Evolutionary conservation across 2,113 vertebrate genomes (phyloP).

Genomic region (Cavia aperea): DNA sequence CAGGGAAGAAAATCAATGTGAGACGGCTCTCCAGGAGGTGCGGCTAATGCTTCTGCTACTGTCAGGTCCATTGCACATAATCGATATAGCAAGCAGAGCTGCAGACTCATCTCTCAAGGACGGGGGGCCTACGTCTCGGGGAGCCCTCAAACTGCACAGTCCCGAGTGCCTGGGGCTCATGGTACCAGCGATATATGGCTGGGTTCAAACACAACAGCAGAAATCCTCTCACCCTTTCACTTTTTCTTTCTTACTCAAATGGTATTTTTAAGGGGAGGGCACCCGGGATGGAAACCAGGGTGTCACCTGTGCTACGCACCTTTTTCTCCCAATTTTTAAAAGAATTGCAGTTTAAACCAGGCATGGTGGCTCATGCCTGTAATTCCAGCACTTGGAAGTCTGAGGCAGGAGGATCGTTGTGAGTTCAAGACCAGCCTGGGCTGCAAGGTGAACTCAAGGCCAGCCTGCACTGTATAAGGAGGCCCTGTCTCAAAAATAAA

Average conservation of each 20-base stretch:
- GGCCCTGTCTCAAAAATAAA: too few relatives aligned
- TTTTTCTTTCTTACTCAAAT: neutral
- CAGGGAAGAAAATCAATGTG: slow-evolving; percentile 51
- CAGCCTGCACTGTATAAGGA: too few relatives aligned
- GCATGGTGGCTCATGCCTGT: too few relatives aligned
- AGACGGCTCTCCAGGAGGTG: slow-evolving; percentile 21
- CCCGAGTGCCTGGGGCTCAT: neutral
- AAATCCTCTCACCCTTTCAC: neutral
- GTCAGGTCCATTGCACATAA: slow-evolving; percentile 27
- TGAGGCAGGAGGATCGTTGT: too few relatives aligned
- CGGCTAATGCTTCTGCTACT: slow-evolving; percentile 39
- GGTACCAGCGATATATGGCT: neutral
- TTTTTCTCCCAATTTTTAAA: neutral
- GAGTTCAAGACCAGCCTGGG: too few relatives aligned
- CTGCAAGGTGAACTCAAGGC: too few relatives aligned
- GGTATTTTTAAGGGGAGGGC: neutral
- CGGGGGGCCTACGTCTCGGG: neutral
- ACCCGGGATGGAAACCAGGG: neutral
- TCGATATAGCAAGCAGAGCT: neutral
- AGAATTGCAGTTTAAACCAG: neutral
- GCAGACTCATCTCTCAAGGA: neutral
- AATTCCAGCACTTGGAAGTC: too few relatives aligned
- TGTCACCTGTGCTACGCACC: too few relatives aligned
- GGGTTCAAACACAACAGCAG: neutral
- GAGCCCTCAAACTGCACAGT: neutral